phyloP scores from a whole-genome alignment of 2,888 invertebrate genomes.

The Stegophylla sp. region DNA sequence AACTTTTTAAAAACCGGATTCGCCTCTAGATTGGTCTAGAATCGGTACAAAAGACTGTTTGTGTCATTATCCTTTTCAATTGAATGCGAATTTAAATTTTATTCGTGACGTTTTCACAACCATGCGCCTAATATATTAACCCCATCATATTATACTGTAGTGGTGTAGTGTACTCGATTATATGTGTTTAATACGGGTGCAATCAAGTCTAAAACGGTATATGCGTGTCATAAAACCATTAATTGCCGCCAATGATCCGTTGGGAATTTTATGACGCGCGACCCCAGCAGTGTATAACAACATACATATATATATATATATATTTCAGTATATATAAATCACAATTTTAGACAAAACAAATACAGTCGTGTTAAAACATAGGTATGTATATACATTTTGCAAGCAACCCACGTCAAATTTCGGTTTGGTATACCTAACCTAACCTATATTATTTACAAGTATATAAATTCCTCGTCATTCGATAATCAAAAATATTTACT shows the following conservation, averaged over 20 bases:
- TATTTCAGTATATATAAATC: background rate
- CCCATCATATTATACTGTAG: background rate
- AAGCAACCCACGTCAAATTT: no score
- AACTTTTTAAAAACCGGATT: no score
- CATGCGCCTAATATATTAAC: no score
- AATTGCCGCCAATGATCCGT: background rate
- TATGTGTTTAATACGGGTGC: background rate
- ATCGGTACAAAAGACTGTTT: background rate
- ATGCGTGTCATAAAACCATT: constrained; percentile 2
- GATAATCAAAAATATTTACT: no score
- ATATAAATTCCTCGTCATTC: no score
- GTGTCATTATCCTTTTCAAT: no score
- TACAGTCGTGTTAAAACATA: no score
- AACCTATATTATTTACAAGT: no score
- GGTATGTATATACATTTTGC: no score
- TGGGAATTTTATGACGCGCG: background rate
- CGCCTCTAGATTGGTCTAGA: no score
- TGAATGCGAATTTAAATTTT: background rate
- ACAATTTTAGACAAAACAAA: background rate
- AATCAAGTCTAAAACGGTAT: background rate
- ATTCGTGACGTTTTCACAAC: background rate
- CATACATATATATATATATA: no score
- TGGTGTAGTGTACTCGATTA: background rate
- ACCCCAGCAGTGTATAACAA: background rate
- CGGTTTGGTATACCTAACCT: no score